Evolutionary conservation across 2,888 invertebrate species (phyloP).

Genomic region (Volucella zonaria): DNA sequence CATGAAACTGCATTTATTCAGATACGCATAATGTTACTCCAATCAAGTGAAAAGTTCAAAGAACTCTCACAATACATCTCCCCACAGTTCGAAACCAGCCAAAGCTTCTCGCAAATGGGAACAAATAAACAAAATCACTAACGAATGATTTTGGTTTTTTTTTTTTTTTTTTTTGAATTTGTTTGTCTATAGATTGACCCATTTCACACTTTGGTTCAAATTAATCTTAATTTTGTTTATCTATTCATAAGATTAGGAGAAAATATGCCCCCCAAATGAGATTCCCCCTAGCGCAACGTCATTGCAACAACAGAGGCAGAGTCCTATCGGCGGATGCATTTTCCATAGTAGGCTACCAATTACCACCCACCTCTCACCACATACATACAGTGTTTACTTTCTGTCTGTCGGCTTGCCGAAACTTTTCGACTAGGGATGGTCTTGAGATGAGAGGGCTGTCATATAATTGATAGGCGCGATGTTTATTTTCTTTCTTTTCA

Average conservation of each 20-base stretch:
- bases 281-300: conserved; percentile 13
- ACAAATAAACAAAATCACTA: conserved; percentile 37
- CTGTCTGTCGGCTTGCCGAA: conserved; percentile 30
- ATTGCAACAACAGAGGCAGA: conserved; percentile 23
- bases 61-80: neutral
- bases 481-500: conserved; percentile 63
- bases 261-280: conserved; percentile 1
- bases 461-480: conserved; percentile 57
- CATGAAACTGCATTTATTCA: too few species aligned
- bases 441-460: neutral
- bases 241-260: conserved; percentile 35
- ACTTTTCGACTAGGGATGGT: conserved; percentile 28
- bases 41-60: conserved; percentile 23
- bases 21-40: neutral
- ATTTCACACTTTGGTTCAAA: conserved; percentile 70
- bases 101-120: conserved; percentile 18
- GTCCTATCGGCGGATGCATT: conserved; percentile 44
- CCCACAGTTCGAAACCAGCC: neutral
- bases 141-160: neutral
- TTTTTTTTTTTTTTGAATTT: conserved; percentile 8
- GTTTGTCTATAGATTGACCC: conserved; percentile 65
- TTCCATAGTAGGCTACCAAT: conserved; percentile 28
- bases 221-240: conserved; percentile 69
- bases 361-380: conserved; percentile 17
- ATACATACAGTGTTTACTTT: conserved; percentile 36